These are phyloP conservation scores for Himantopus leucocephalus DNA, from an alignment of 2,113 vertebrate genomes.

Conservation along the genomic window DNA sequence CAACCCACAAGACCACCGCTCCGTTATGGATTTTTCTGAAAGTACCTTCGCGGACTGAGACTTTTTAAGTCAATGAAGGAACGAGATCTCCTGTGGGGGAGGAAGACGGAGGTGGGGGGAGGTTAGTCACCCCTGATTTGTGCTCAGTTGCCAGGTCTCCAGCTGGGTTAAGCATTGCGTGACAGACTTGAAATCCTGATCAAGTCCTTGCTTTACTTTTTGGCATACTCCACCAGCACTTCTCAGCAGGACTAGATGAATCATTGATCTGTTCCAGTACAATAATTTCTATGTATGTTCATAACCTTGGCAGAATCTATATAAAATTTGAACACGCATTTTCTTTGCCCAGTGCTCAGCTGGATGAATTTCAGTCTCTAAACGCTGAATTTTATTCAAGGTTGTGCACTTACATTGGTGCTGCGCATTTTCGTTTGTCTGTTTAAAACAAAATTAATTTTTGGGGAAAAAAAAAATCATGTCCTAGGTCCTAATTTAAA, in stretches of 20 bases:
- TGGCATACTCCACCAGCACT: not conserved
- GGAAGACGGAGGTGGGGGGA: not conserved
- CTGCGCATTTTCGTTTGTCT: not conserved
- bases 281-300: conserved; percentile 26
- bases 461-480: not conserved
- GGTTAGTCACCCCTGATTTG: not conserved
- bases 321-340: not conserved
- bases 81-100: not conserved
- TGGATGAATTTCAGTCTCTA: not conserved
- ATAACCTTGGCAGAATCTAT: conserved; percentile 30
- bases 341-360: not conserved
- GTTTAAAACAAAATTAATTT: not conserved
- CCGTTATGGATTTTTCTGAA: not conserved
- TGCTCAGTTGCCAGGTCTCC: not conserved
- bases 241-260: conserved; percentile 55
- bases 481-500: not conserved
- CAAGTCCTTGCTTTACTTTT: conserved; percentile 38
- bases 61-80: not conserved
- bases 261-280: conserved; percentile 58
- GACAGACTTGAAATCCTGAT: conserved; percentile 28
- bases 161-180: conserved; percentile 24
- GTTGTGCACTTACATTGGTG: not conserved
- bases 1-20: not conserved
- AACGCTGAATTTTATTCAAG: not conserved
- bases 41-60: not conserved